Conservation (phyloP, 2,113 vertebrate species). For the Ophthalmolycus amberensis region DNA sequence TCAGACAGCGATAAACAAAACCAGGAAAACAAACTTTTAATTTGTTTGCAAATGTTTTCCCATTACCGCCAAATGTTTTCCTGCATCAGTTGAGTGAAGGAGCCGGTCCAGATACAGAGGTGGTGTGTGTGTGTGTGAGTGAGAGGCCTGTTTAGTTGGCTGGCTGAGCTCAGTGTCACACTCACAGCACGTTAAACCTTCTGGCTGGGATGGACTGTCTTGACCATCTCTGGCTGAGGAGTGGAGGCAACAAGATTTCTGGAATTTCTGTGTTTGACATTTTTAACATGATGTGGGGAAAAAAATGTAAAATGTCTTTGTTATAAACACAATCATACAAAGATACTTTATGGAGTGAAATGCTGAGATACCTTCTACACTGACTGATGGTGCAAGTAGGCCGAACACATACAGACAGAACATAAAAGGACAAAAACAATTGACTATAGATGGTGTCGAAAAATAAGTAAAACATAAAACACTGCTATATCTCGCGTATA, state of each 20-base stretch:
- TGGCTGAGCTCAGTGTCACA: slow-evolving; percentile 35
- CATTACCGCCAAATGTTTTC: too few species aligned
- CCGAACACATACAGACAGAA: background rate
- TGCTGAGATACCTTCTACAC: background rate
- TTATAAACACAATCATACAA: background rate
- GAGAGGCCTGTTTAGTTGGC: slow-evolving; percentile 2
- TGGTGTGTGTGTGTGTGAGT: slow-evolving; percentile 34
- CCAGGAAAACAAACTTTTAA: background rate
- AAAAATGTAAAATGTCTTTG: background rate
- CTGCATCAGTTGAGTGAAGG: too few species aligned
- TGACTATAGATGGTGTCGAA: background rate
- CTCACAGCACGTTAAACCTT: slow-evolving; percentile 31
- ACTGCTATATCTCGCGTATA: background rate
- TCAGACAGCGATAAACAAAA: background rate
- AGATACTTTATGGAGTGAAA: background rate
- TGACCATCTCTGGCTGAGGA: slow-evolving; percentile 8
- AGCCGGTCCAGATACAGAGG: slow-evolving; percentile 20
- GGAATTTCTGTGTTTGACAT: background rate
- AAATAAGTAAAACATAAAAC: background rate
- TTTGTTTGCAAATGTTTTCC: background rate
- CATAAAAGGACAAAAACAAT: background rate
- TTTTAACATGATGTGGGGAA: background rate
- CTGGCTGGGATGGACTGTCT: background rate
- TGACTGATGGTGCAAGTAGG: background rate
- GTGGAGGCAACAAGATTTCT: slow-evolving; percentile 17